A percentile compares a stretch with the other conserved stretches of the same genome.
Evolutionary conservation across 2,797 vertebrate species (phyloP).

Genomic region (Diplodus sargus): DNA sequence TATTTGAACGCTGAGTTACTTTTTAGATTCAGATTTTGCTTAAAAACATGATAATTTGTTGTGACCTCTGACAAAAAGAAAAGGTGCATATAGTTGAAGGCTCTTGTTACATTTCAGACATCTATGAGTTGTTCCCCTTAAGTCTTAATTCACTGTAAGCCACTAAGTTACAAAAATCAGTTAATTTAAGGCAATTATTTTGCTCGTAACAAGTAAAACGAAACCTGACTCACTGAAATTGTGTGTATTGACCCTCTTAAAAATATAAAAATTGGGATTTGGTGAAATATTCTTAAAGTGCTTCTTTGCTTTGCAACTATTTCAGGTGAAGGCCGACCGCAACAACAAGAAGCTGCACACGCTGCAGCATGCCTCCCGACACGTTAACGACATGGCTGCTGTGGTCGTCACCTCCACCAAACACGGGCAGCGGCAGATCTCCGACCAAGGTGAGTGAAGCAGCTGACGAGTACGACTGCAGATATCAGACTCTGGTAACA

Average conservation of each 20-base stretch:
- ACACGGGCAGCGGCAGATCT: conserved; percentile 89
- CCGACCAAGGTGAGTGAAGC: conserved; percentile 86
- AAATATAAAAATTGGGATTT: not conserved
- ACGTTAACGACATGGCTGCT: conserved; percentile 93
- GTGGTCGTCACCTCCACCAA: conserved; percentile 94
- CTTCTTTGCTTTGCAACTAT: not conserved
- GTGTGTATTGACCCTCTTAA: not conserved
- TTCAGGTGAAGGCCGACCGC: conserved; percentile 95
- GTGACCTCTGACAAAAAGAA: no score
- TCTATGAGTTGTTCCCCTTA: no score
- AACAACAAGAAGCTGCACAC: conserved; percentile 89
- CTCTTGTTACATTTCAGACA: no score
- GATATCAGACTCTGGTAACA: not conserved
- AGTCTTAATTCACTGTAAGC: no score
- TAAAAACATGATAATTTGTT: no score
- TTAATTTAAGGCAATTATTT: no score
- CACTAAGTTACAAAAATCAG: no score
- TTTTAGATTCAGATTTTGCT: no score
- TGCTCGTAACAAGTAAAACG: no score
- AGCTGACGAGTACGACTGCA: not conserved
- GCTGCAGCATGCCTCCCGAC: conserved; percentile 91
- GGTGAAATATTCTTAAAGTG: not conserved
- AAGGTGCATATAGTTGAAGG: no score
- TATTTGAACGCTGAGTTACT: no score
- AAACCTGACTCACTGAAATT: no score